Percentiles rank a stretch among this genome's conserved stretches.
Evolutionary conservation across 2,113 vertebrate species (phyloP).

Genomic region (Micromys minutus): DNA sequence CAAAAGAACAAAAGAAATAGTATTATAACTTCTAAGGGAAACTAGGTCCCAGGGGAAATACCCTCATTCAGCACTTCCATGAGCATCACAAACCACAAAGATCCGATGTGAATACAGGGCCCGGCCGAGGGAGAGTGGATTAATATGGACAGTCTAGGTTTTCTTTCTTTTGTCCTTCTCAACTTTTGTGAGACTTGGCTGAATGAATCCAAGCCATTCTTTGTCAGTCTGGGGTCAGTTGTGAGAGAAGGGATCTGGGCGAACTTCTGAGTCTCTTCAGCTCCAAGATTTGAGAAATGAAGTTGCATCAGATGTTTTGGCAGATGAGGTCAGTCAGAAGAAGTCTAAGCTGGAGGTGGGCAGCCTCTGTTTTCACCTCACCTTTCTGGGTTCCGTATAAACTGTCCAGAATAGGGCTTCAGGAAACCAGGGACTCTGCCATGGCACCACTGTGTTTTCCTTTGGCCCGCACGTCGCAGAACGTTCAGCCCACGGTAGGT

Average conservation of each 20-base stretch:
- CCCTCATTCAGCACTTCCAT: not conserved
- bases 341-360: not conserved
- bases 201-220: not conserved
- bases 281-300: not conserved
- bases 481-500: not conserved
- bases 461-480: not conserved
- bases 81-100: not conserved
- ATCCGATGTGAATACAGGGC: not conserved
- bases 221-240: not conserved
- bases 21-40: slow-evolving; percentile 17
- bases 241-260: not conserved
- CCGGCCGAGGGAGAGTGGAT: not conserved
- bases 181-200: not conserved
- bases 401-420: not conserved
- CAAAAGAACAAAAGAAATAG: slow-evolving; percentile 24
- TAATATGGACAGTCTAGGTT: not conserved
- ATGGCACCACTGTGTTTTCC: not conserved
- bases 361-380: not conserved
- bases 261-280: not conserved
- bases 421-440: not conserved
- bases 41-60: not conserved
- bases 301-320: not conserved
- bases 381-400: not conserved
- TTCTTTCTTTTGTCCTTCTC: not conserved
- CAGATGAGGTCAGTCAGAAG: not conserved